Percentiles rank a stretch among this genome's conserved stretches.
These are phyloP conservation scores for Tetramorium bicarinatum DNA, from an alignment of 2,888 invertebrate species.

Conservation along the genomic window DNA sequence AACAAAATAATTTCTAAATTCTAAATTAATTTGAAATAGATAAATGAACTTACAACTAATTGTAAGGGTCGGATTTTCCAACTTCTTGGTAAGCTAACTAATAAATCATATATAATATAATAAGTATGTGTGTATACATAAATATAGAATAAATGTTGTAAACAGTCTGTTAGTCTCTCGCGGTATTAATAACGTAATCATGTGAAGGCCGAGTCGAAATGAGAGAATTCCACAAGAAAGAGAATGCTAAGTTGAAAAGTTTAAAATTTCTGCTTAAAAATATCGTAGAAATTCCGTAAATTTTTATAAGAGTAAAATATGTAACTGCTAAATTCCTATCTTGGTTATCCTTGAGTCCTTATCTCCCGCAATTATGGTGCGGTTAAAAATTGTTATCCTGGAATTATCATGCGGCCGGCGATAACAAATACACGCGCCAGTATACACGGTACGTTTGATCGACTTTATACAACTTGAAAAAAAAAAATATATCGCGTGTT, in stretches of 20 bases:
- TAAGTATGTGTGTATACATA: background rate
- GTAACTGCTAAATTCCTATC: background rate
- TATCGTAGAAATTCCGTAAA: background rate
- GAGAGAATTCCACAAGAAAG: background rate
- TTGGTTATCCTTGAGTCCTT: slow-evolving; percentile 29
- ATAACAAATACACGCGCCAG: background rate
- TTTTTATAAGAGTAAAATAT: slow-evolving; percentile 16
- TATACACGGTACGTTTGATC: background rate
- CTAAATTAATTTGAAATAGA: background rate
- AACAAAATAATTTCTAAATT: background rate
- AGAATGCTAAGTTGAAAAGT: background rate
- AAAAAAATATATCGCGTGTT: background rate
- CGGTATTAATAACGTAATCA: background rate
- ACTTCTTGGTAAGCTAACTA: too few relatives aligned
- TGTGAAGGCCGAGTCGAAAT: background rate
- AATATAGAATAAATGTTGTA: background rate
- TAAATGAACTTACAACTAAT: background rate
- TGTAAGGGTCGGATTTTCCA: too few relatives aligned
- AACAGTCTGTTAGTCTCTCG: background rate
- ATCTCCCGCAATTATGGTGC: background rate
- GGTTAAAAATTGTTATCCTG: slow-evolving; percentile 25
- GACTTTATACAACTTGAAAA: background rate
- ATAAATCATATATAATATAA: too few relatives aligned
- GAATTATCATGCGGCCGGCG: slow-evolving; percentile 19
- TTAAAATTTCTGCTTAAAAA: background rate